Evolutionary conservation across 2,113 vertebrate genomes (phyloP).

Genomic region (Reinhardtius hippoglossoides): DNA sequence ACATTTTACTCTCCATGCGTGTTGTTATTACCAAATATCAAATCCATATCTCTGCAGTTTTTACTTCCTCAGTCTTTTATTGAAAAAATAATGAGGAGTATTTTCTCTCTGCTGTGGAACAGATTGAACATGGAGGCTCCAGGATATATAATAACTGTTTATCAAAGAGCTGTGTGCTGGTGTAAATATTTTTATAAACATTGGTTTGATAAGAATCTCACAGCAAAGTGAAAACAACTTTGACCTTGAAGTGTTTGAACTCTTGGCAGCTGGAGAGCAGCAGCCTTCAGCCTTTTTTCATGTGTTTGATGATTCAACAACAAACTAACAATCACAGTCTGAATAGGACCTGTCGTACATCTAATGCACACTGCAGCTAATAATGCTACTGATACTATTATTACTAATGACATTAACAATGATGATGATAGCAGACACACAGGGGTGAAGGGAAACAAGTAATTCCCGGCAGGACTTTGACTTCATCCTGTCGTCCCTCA

Average conservation of each 20-base stretch:
- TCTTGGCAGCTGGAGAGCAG: no score
- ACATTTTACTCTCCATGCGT: not conserved
- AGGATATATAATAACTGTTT: not conserved
- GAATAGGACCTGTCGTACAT: not conserved
- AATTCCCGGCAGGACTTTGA: no score
- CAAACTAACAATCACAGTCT: no score
- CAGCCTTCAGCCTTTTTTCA: no score
- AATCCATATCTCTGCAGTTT: not conserved
- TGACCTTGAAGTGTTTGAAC: not conserved
- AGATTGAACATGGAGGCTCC: not conserved
- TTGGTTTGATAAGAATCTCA: not conserved
- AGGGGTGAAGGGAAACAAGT: no score
- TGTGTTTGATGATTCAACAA: no score
- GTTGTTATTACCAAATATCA: not conserved
- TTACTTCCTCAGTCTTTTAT: not conserved
- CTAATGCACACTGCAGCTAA: not conserved
- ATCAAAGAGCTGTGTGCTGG: not conserved
- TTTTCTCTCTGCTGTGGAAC: not conserved
- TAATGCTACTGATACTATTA: no score
- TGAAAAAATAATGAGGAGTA: not conserved
- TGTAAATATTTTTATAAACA: not conserved
- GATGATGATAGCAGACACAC: no score
- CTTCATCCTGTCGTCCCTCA: no score
- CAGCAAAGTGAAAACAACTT: conserved; percentile 8
- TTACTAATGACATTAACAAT: no score